Base-by-base conservation (phyloP, 2,888 invertebrate genomes). In the Ophioninae sp. region DNA sequence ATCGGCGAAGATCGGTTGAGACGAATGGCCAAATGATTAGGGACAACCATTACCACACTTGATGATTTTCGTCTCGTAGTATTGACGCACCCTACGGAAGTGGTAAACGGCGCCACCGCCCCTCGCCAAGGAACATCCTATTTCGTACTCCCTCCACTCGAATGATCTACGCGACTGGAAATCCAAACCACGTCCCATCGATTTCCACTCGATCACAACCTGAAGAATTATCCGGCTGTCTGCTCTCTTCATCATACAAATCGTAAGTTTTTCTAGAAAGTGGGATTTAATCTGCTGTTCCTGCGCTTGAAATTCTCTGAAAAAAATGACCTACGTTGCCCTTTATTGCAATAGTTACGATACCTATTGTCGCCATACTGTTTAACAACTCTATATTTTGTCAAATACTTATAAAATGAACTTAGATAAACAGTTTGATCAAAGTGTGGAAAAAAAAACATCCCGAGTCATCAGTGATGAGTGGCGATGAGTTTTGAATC, bases 21-120 rank as follows among this genome's bases (percentile, higher is more conserved):
- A 68, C 61, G n/a, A 74, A 79, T 39, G 68, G 56, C 51, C 13
- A 10, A 67, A 74, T 61, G 61, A 75, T 68, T 22, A 69, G 56
- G 20, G 59, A n/a, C 44, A 20, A 20, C 37, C 8, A 39, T 1
- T 67, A n/a, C 37, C 13, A 17, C 65, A 67, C 44, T 51, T 74
- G 65, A 37, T 30, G 51, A 37, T 39, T 51, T 56, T 39, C 37
- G 10, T 64, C 65, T 39, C 56, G 37, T 0, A 56, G 22, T 56
- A 56, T 75, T 65, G 10, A 3, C 13, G 51, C 44, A 10, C 10
- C 22, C 41, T 17, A 41, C 20, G 17, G 6, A 23, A 61, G 58
- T 22, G 20, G 61, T 41, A 39, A 30, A 64, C 20, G 22, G 10
- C 61, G 13, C 41, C 2, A 22, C 10, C 41, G 17, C 17, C 3